A percentile compares a stretch with the other conserved stretches of the same genome.
phyloP scores from a whole-genome alignment of 2,888 invertebrate species.

The Abscondita cerata region DNA sequence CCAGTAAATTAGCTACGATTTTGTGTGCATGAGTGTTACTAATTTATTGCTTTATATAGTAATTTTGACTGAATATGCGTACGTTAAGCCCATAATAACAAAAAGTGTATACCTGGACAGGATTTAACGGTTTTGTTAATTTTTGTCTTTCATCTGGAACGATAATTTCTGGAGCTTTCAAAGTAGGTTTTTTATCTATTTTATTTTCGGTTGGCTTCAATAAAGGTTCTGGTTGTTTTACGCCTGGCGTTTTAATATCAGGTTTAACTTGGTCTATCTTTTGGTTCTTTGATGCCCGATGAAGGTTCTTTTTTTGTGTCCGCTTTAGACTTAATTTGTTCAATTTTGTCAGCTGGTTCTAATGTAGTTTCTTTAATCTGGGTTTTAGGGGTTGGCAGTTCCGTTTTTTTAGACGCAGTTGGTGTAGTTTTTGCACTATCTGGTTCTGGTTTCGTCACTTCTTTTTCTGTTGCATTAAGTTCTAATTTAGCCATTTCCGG shows the following conservation, averaged over 20 bases:
- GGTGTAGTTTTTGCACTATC: not conserved
- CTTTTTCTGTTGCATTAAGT: constrained; percentile 38
- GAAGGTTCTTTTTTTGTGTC: no score
- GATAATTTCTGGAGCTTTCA: constrained; percentile 38
- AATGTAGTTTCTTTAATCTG: not conserved
- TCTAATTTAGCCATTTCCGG: constrained; percentile 39
- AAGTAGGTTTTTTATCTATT: constrained; percentile 37
- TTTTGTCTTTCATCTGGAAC: constrained; percentile 30
- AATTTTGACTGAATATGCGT: not conserved
- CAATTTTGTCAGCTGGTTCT: not conserved
- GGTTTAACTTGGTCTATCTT: not conserved
- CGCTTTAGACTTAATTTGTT: no score
- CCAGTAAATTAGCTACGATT: no score
- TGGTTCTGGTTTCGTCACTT: constrained; percentile 28
- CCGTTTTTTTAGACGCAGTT: not conserved
- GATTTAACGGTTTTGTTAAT: constrained; percentile 12
- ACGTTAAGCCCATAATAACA: not conserved
- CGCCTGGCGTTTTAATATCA: constrained; percentile 19
- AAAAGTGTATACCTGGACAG: constrained; percentile 18
- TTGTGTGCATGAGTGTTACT: no score
- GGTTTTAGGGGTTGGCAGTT: not conserved
- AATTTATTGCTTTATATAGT: not conserved
- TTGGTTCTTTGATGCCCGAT: not conserved
- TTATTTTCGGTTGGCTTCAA: constrained; percentile 24
- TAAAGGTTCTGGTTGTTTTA: constrained; percentile 25